Base-by-base conservation (phyloP, 1,140 invertebrate species). In the Drosophila suzukii region DNA sequence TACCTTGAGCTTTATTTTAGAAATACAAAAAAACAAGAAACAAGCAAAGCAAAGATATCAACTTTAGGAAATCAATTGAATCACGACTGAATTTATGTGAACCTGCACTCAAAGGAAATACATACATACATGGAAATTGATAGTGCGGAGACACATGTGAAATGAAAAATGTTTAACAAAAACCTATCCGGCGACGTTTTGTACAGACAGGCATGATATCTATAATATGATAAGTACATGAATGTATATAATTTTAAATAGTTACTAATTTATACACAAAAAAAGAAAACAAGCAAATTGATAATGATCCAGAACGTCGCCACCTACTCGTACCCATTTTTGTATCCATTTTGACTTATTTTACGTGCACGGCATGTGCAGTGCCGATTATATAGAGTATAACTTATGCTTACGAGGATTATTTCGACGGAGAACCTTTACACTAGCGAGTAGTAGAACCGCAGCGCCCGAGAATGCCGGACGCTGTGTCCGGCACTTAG, bases 71-170 rank as follows among this genome's bases (percentile, higher is more conserved):
- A 75, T 57, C 49, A 62, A 83, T 76, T 88, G 70, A 83, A 88
- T 88, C 80, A 88, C 83, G 83, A 88, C 83, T 88, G 83, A 88
- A 88, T 88, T 88, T 89, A 80, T 88, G 84, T 88, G 71, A 86
- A 85, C 53, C 79, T 76, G 82, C 82, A 86, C 79, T 82, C 74
- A 75, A 88, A 79, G 44, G 59, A 65, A 39, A 53, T 47, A 43
- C 30, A 75, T 55, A 41, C 17, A n/a, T 53, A 15, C 6, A 34
- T 10, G 15, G n/a, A 39, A 54, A 58, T 49, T 43, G 55, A 59
- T 55, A 30, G 57, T 43, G 61, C 44, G n/a, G 36, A 59, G 32
- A 50, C 38, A 50, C 38, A 49, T 51, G 39, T 34, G 44, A 38
- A 51, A 39, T 43, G 10, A 41, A 17, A n/a, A 34, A 47, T 32